Evolutionary conservation across 1,140 invertebrate genomes (phyloP).

Genomic region (Hypothenemus hampei): DNA sequence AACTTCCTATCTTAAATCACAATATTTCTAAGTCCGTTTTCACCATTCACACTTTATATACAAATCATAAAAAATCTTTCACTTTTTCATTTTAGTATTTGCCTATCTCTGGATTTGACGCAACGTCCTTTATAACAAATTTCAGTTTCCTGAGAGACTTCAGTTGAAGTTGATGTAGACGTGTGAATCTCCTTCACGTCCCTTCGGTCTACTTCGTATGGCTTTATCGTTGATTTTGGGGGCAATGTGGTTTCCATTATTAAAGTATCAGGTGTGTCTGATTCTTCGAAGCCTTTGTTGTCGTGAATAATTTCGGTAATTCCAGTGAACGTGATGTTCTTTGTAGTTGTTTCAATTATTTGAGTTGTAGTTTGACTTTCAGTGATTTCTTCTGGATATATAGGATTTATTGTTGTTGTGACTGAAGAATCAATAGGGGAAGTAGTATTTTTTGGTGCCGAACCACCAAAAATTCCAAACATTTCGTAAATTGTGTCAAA

Average conservation of each 20-base stretch:
- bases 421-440: conserved; percentile 5
- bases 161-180: conserved; percentile 73
- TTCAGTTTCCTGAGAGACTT: conserved; percentile 78
- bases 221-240: not conserved
- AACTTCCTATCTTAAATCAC: too few relatives aligned
- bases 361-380: conserved; percentile 22
- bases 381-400: conserved; percentile 35
- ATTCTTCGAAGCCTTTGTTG: not conserved
- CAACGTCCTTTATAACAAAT: conserved; percentile 80
- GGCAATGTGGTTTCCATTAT: not conserved
- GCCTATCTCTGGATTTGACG: conserved; percentile 60
- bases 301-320: too few relatives aligned
- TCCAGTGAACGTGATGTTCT: not conserved
- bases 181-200: conserved; percentile 55
- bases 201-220: conserved; percentile 48
- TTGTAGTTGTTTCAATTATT: conserved; percentile 22
- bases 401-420: conserved; percentile 25
- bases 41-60: too few relatives aligned
- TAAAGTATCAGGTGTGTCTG: not conserved
- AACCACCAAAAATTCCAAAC: conserved; percentile 31
- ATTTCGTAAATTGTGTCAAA: conserved; percentile 47
- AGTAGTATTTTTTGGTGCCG: conserved; percentile 2
- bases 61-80: too few relatives aligned
- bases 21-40: too few relatives aligned
- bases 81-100: too few relatives aligned